phyloP scores from a whole-genome alignment of 2,797 vertebrate genomes.

The Otolemur crassicaudatus region DNA sequence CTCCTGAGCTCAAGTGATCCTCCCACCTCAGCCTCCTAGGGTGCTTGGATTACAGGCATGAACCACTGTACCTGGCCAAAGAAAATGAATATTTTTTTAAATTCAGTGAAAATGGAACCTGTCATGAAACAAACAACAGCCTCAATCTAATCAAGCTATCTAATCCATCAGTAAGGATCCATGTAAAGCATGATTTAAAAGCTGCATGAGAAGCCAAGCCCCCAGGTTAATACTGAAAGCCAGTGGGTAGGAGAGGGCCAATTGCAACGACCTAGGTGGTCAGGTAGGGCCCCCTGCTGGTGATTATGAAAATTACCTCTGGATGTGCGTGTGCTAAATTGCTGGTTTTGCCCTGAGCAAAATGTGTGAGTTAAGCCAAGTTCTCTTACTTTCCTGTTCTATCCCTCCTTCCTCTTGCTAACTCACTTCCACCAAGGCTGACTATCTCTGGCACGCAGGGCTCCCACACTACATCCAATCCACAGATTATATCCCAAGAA shows the following conservation, averaged over 20 bases:
- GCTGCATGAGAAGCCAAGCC: neutral
- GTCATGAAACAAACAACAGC: neutral
- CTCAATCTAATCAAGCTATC: neutral
- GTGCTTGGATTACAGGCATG: no score
- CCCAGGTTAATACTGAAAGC: neutral
- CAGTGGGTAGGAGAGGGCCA: neutral
- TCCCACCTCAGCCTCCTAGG: no score
- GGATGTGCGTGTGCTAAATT: neutral
- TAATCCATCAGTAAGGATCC: neutral
- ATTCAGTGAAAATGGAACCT: neutral
- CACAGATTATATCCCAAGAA: neutral
- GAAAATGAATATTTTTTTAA: neutral
- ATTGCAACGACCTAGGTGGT: neutral
- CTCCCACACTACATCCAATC: neutral
- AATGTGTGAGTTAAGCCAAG: neutral
- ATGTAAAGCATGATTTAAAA: neutral
- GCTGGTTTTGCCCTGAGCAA: neutral
- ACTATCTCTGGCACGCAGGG: neutral
- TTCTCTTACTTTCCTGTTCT: neutral
- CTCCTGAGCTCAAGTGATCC: no score
- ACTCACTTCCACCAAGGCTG: neutral
- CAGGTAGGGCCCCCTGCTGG: conserved; percentile 32
- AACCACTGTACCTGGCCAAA: no score
- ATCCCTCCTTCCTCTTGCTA: neutral
- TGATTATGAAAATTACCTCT: neutral